Conservation (phyloP, 2,797 vertebrate genomes). For the Propithecus perrieri region DNA sequence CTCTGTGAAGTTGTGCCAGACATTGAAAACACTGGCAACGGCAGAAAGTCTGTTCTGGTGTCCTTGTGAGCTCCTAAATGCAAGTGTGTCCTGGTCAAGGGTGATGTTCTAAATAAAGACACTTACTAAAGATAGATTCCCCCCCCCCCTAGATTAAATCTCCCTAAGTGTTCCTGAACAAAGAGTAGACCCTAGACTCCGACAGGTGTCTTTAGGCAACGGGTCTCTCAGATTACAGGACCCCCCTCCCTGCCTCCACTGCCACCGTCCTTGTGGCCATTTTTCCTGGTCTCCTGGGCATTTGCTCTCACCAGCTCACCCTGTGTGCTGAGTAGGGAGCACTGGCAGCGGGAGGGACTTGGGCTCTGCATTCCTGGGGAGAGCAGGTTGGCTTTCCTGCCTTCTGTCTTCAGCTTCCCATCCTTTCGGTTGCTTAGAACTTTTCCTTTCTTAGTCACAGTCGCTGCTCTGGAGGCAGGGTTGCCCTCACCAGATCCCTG, state of each 20-base stretch:
- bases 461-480: neutral
- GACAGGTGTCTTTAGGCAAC: neutral
- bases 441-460: neutral
- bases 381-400: neutral
- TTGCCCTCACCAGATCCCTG: neutral
- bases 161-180: neutral
- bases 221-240: neutral
- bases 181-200: neutral
- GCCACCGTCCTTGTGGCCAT: neutral
- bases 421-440: neutral
- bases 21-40: neutral
- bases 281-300: neutral
- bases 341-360: neutral
- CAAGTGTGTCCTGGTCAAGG: constrained; percentile 32
- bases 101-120: neutral
- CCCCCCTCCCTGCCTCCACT: too few species aligned
- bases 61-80: neutral
- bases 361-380: neutral
- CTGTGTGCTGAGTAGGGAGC: neutral
- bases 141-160: neutral
- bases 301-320: neutral
- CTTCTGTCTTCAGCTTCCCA: neutral
- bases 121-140: neutral
- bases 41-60: neutral
- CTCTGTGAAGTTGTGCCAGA: neutral